Conservation (phyloP, 2,797 vertebrate genomes). For the Enteromius trimaculatus region DNA sequence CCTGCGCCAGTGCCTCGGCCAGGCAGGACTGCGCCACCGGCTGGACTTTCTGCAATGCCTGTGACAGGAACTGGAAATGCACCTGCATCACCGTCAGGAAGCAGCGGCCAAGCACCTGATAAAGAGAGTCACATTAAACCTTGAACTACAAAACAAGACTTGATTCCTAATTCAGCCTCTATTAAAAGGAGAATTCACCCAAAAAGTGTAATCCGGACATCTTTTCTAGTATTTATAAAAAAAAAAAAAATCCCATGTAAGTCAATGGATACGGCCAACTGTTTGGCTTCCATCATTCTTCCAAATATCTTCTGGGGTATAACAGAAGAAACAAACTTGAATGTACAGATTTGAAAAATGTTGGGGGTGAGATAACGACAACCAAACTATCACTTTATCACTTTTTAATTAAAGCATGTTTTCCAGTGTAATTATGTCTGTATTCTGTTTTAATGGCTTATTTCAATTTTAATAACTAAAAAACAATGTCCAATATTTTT, state of each 20-base stretch:
- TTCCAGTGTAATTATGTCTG: neutral
- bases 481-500: neutral
- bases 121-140: conserved; percentile 23
- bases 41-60: conserved; percentile 96
- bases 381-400: neutral
- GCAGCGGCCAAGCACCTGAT: conserved; percentile 93
- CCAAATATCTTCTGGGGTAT: neutral
- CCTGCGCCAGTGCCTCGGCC: conserved; percentile 87
- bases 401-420: neutral
- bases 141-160: neutral
- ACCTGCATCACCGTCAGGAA: conserved; percentile 99
- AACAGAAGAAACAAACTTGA: conserved; percentile 3
- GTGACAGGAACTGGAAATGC: conserved; percentile 98
- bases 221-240: neutral
- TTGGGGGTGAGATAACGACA: neutral
- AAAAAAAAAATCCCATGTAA: neutral
- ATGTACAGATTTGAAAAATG: neutral
- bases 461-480: neutral
- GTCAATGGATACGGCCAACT: neutral
- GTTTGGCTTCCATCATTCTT: neutral
- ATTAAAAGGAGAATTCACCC: neutral
- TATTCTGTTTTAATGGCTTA: neutral
- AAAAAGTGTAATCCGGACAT: neutral
- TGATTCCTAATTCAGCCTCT: neutral
- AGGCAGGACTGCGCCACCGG: conserved; percentile 96